Evolutionary conservation across 2,113 vertebrate genomes (phyloP).

Genomic region (Ammodytes dubius): DNA sequence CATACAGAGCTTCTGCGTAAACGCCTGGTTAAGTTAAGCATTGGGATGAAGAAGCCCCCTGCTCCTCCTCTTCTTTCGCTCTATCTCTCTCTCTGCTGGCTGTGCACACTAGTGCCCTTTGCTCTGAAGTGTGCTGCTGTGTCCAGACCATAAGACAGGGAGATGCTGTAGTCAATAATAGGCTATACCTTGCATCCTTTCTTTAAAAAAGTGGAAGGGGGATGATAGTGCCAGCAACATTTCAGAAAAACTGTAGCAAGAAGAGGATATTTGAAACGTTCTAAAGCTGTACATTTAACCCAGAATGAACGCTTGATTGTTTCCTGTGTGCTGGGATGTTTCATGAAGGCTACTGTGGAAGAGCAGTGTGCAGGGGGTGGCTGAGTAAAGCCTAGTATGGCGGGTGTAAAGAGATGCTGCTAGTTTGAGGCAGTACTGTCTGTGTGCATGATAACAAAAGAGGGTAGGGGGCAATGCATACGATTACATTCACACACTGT

Average conservation of each 20-base stretch:
- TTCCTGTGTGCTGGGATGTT: not conserved
- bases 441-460: slow-evolving; percentile 66
- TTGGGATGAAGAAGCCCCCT: slow-evolving; percentile 50
- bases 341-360: slow-evolving; percentile 18
- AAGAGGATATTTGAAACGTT: slow-evolving; percentile 12
- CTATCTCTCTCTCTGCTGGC: slow-evolving; percentile 17
- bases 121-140: slow-evolving; percentile 22
- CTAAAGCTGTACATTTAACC: slow-evolving; percentile 3
- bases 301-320: not conserved
- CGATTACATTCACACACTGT: not conserved
- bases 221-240: not conserved
- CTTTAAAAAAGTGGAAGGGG: not conserved
- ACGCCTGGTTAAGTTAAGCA: slow-evolving; percentile 67
- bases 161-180: slow-evolving; percentile 10
- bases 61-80: slow-evolving; percentile 10
- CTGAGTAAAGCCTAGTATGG: slow-evolving; percentile 68
- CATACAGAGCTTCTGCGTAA: slow-evolving; percentile 62
- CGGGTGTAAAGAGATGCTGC: slow-evolving; percentile 71
- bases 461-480: slow-evolving; percentile 7
- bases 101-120: slow-evolving; percentile 24
- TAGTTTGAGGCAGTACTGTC: slow-evolving; percentile 45
- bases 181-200: slow-evolving; percentile 6
- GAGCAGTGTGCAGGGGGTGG: slow-evolving; percentile 43
- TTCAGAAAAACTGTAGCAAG: not conserved
- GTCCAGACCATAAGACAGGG: slow-evolving; percentile 22